Percentiles rank a stretch among this genome's conserved stretches.
phyloP scores from a whole-genome alignment of 2,113 vertebrate species.

The Malurus elegans region DNA sequence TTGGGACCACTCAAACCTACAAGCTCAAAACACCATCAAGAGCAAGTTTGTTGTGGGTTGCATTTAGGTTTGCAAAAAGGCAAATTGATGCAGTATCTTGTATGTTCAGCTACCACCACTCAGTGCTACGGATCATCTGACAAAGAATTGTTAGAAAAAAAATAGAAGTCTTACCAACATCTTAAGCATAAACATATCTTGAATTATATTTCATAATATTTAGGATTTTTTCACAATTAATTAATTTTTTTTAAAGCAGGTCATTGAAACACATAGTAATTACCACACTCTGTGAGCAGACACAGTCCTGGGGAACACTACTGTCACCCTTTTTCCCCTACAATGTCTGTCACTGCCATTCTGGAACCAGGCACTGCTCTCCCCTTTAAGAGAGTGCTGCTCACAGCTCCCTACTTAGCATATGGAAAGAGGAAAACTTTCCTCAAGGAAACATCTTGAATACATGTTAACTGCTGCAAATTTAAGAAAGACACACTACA shows the following conservation, averaged over 20 bases:
- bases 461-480: neutral
- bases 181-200: neutral
- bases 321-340: neutral
- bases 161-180: neutral
- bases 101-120: neutral
- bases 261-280: neutral
- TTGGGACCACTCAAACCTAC: neutral
- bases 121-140: neutral
- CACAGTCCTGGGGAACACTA: neutral
- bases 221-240: rapidly evolving
- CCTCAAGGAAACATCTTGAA: slow-evolving; percentile 1
- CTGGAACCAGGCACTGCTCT: neutral
- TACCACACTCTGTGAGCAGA: neutral
- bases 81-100: neutral
- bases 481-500: neutral
- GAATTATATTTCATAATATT: rapidly evolving
- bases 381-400: neutral
- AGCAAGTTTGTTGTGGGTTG: neutral
- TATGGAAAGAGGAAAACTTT: neutral
- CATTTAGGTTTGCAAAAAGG: neutral
- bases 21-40: neutral
- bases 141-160: neutral
- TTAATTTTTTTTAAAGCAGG: neutral
- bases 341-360: neutral
- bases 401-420: neutral